Base-by-base conservation (phyloP, 1,140 invertebrate species). In the Aphis craccivora region DNA sequence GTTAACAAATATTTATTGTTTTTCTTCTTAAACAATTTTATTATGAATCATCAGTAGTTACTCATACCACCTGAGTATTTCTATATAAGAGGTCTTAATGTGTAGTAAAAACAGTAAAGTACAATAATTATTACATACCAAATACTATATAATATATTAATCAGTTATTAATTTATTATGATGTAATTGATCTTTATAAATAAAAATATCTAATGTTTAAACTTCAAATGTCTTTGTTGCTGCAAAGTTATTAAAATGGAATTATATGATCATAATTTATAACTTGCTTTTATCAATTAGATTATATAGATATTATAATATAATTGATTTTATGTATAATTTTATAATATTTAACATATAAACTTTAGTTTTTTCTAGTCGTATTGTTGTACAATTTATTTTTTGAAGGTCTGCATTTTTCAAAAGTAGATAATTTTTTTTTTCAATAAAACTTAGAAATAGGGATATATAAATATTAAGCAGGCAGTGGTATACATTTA, bases 211-310 rank as follows among this genome's bases (percentile, higher is more conserved):
- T 35, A 6, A 20, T 18, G 3, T n/a, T 76, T 76, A 76, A 14
- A 35, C 5, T n/a, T 76, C 11, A n/a, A 76, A n/a, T 76, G n/a
- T 67, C 14, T n/a, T 14, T 67, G 30, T 0, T n/a, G n/a, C n/a
- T n/a, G n/a, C n/a, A n/a, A n/a, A n/a, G n/a, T n/a, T n/a, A n/a
- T n/a, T n/a, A n/a, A 76, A 20, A 18, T 76, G 30, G 0, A 67
- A n/a, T 67, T 67, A 67, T 76, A 76, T 76, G n/a, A n/a, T 76
- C 55, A 60, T n/a, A 76, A n/a, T 76, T 76, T 11, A 67, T 67
- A 14, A 25, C 30, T n/a, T 67, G 25, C 60, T n/a, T n/a, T n/a
- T n/a, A 18, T 25, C n/a, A 76, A 76, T 76, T n/a, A 18, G 4
- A 35, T n/a, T 76, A n/a, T 30, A 30, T 60, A 2, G 14, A 53